Base-by-base conservation (phyloP, 1,140 invertebrate genomes). In the Meteorus sp. region DNA sequence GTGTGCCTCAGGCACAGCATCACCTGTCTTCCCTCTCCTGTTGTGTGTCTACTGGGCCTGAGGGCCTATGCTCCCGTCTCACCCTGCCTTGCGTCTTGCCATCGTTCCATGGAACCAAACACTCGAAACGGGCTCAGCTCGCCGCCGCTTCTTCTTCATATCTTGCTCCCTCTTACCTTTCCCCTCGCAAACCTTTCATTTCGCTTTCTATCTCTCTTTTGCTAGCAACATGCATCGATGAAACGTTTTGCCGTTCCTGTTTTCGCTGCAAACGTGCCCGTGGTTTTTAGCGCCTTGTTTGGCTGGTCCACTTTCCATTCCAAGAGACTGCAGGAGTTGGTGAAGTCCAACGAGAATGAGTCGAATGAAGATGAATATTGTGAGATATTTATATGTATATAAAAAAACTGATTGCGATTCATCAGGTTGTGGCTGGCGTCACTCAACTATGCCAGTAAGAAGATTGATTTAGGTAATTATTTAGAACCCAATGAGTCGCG, bases 1-100 rank as follows among this genome's bases (percentile, higher is more conserved):
- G 57, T 64, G 61, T 65, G 70, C 69, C 71, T 73, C 66, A 56
- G 70, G 72, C 72, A 67, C 72, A 69, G 67, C 76, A 78, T 78
- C 78, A 78, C 76, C 78, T 79, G 76, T 78, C 76, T 74, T 71
- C 63, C 66, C 66, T 64, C 53, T 48, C 61, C 52, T 45, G 61
- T 65, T 43, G 31, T 44, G 15, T 52, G 41, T 50, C 45, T 69
- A 31, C 31, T 25, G 44, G 41, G 58, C 47, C 58, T 43, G 58
- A 61, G 55, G 59, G 52, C 47, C 47, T 27, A 48, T 52, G 17
- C 22, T 57, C 43, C 8, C 29, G 27, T 48, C 27, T 35, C 45
- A 35, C 27, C 44, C 11, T 20, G 1, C n/a, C 45, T 9, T 17
- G 57, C 48, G 11, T 9, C 44, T 29, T 47, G 41, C 56, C 41